Conservation (phyloP, 2,888 invertebrate genomes). For the Gymnocheta viridis region DNA sequence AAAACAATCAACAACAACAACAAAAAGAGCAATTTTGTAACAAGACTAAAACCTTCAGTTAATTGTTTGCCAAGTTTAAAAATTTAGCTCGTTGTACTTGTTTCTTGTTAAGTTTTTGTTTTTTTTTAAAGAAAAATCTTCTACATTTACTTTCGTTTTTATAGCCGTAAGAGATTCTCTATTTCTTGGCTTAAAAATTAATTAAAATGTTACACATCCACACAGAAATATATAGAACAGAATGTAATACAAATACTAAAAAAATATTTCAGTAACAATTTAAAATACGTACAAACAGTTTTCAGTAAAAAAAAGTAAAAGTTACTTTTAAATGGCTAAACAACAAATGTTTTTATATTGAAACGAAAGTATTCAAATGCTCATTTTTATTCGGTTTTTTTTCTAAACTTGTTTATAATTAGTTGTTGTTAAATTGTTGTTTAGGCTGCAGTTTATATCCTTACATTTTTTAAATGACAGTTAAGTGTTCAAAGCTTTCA, state of each 20-base stretch:
- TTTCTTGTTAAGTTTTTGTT: conserved; percentile 24
- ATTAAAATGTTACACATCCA: conserved; percentile 49
- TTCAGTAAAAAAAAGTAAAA: neutral
- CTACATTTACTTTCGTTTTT: conserved; percentile 58
- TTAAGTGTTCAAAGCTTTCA: neutral
- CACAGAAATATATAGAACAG: neutral
- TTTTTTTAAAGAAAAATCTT: neutral
- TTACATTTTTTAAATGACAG: conserved; percentile 1
- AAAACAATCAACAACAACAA: neutral
- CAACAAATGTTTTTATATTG: neutral
- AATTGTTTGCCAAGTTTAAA: conserved; percentile 63
- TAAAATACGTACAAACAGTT: conserved; percentile 5
- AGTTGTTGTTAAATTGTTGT: neutral
- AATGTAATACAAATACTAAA: neutral
- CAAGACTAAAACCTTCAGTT: conserved; percentile 39
- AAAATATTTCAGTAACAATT: neutral
- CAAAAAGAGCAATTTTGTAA: neutral
- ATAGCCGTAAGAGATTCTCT: conserved; percentile 9
- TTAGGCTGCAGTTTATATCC: neutral
- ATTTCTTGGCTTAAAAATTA: conserved; percentile 57
- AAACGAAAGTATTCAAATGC: conserved; percentile 33
- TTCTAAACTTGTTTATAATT: conserved; percentile 2
- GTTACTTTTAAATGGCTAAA: neutral
- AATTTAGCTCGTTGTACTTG: conserved; percentile 7
- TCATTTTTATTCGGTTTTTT: conserved; percentile 11